Conservation (phyloP, 2,797 vertebrate species). For the Onychomys arenicola region DNA sequence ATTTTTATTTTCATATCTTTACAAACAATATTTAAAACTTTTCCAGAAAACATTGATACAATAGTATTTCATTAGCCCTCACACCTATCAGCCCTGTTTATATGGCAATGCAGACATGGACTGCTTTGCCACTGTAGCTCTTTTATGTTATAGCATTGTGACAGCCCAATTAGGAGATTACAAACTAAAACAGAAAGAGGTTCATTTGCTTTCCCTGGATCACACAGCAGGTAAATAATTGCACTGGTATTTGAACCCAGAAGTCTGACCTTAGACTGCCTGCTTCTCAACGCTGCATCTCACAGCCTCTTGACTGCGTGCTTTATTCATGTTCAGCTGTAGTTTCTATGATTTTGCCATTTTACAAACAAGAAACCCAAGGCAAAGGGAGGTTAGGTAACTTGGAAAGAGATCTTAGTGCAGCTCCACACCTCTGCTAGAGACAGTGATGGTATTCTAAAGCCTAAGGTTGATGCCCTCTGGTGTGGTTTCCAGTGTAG, state of each 20-base stretch:
- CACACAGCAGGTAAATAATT: not conserved
- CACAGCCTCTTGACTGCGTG: not conserved
- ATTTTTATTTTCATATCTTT: slow-evolving; percentile 25
- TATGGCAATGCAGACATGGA: not conserved
- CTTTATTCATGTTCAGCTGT: not conserved
- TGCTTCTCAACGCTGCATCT: not conserved
- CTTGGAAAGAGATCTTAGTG: not conserved
- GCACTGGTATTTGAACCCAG: not conserved
- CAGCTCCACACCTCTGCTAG: not conserved
- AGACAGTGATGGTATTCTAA: not conserved
- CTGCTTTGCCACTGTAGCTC: not conserved
- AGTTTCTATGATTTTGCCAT: not conserved
- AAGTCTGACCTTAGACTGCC: not conserved
- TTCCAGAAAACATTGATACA: not conserved
- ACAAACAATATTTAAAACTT: not conserved
- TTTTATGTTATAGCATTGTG: not conserved
- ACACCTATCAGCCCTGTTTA: not conserved
- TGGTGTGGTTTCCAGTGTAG: not conserved
- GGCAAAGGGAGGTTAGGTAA: not conserved
- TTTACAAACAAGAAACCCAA: not conserved
- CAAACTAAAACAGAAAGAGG: not conserved
- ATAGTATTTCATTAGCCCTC: not conserved
- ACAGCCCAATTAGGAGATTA: not conserved
- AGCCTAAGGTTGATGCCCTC: not conserved
- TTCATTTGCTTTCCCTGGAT: not conserved